Conservation (phyloP, 2,113 vertebrate species). For the Atrichornis clamosus region DNA sequence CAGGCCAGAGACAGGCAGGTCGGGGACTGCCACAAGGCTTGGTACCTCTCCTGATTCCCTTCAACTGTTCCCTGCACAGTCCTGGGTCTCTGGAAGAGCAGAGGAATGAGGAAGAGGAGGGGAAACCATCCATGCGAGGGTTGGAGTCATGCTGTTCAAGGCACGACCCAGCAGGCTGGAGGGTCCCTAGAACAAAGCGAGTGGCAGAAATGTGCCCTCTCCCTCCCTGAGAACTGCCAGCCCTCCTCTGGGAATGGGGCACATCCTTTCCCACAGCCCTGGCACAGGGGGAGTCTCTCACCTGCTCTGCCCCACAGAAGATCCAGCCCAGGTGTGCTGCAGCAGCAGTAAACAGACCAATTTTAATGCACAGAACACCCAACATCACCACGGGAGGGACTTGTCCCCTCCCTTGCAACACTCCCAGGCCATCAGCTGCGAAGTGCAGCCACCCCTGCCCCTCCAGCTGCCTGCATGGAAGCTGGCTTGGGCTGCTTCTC, state of each 20-base stretch:
- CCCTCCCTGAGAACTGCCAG: neutral
- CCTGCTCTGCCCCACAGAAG: neutral
- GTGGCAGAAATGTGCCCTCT: neutral
- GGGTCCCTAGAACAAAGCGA: neutral
- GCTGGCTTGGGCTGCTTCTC: neutral
- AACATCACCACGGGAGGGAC: neutral
- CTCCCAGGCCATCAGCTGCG: neutral
- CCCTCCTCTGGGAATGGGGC: accelerated
- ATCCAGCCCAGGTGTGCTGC: neutral
- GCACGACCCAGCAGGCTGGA: neutral
- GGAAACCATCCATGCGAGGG: neutral
- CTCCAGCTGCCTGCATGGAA: neutral
- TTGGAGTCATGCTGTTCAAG: neutral
- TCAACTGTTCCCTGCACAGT: neutral
- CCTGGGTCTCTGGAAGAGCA: neutral
- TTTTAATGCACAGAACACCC: conserved; percentile 47
- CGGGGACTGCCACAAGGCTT: neutral
- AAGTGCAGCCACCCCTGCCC: neutral
- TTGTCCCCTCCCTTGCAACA: neutral
- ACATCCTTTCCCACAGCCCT: neutral
- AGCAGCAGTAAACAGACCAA: conserved; percentile 14
- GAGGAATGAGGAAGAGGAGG: neutral
- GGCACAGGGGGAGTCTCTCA: accelerated
- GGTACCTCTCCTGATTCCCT: neutral
- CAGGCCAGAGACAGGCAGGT: neutral